Evolutionary conservation across 2,797 vertebrate genomes (phyloP), one percentile per base, ranked within the genome.

Genomic region (Scolopax bukidnonensis): DNA sequence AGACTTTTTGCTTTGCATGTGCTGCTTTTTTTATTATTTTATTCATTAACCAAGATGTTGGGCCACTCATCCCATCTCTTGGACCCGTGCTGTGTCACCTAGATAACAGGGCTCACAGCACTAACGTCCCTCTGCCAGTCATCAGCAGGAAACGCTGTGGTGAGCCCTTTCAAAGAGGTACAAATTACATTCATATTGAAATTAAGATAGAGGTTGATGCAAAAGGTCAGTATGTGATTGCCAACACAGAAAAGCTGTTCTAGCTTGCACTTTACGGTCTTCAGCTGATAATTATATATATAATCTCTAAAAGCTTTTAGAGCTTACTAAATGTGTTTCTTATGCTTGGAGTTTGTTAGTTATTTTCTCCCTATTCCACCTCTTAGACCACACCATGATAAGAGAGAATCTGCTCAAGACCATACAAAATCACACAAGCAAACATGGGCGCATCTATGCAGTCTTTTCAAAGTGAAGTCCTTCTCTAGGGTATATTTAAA

Each of bases 61-160:
- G n/a, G 33, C 56, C 27, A 3, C 36, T 60, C 51, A 12, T 48
- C 13, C 63, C 16, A 5, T 24, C 4, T 56, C 25, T n/a, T 50
- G 18, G 51, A 45, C 18, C 48, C 47, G 24, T n/a, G 57, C 28
- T 67, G 0, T 65, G 41, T 40, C 57, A 25, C 23, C 20, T n/a
- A 15, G 57, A 8, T 54, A 15, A 28, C 3, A 12, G 50, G 36
- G 45, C 23, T 67, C 25, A 10, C 21, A 67, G n/a, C 63, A 61
- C 48, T 6, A 28, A 33, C 12, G 51, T 33, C 54, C 12, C 43
- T 64, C 51, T 80, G 74, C 30, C 24, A 5, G 25, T 28, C 1
- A 0, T 56, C n/a, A 56, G 54, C 3, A 1, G 77, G 43, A 51
- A 82, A 30, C 9, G 10, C 23, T 4, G 3, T 6, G 19, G 61